phyloP scores from a whole-genome alignment of 2,113 vertebrate species.

The Pteronura brasiliensis region DNA sequence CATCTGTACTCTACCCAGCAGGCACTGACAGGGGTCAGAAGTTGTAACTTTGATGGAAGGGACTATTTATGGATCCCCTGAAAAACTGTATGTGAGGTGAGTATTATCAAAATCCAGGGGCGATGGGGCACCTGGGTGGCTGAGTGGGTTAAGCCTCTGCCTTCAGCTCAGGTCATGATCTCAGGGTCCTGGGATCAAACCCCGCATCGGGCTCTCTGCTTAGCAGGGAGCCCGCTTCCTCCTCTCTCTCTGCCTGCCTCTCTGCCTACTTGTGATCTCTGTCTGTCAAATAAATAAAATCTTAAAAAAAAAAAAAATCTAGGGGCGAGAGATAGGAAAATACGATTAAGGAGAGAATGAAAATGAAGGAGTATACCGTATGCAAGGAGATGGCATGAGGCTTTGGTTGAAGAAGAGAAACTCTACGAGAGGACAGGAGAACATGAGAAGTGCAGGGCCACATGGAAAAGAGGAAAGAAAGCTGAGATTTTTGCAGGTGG shows the following conservation, averaged over 20 bases:
- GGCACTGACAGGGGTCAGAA: neutral
- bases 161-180: no score
- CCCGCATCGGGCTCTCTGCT: no score
- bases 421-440: no score
- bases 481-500: neutral
- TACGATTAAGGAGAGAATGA: neutral
- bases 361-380: neutral
- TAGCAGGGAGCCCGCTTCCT: no score
- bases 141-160: no score
- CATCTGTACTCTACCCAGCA: fast-evolving
- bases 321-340: neutral
- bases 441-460: neutral
- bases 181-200: no score
- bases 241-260: no score
- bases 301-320: neutral
- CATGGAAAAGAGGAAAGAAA: neutral
- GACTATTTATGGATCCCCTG: neutral
- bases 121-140: neutral
- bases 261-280: no score
- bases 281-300: no score
- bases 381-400: neutral
- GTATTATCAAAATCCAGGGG: neutral
- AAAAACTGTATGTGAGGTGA: neutral
- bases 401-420: neutral
- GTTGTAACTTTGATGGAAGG: neutral